These are phyloP conservation scores for Sinocyclocheilus anshuiensis DNA, from an alignment of 2,113 vertebrate species.

Conservation along the genomic window DNA sequence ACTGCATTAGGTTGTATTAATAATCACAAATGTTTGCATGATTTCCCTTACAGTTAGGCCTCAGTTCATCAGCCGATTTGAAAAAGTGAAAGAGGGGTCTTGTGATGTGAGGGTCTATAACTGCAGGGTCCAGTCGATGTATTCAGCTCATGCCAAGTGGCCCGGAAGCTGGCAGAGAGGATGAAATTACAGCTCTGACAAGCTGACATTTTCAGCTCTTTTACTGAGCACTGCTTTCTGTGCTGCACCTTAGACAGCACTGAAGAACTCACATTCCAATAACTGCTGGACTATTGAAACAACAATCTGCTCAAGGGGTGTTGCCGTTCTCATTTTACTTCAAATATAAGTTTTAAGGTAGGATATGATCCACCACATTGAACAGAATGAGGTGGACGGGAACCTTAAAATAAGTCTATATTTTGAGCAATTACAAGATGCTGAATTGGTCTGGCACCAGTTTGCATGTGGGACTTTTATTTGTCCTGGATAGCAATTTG, in stretches of 20 bases:
- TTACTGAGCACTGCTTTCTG: constrained; percentile 15
- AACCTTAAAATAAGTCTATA: not conserved
- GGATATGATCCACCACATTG: not conserved
- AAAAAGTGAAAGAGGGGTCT: constrained; percentile 40
- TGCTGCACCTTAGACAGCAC: constrained; percentile 14
- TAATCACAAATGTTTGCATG: not conserved
- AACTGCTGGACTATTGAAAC: constrained; percentile 8
- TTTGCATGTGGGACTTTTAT: not conserved
- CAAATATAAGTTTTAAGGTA: too few relatives aligned
- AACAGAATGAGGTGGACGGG: not conserved
- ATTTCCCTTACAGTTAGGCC: not conserved
- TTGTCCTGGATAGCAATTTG: not conserved
- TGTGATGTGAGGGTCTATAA: constrained; percentile 37
- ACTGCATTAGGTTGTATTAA: not conserved
- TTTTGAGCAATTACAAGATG: not conserved
- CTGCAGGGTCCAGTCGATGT: constrained; percentile 36
- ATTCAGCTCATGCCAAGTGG: constrained; percentile 60
- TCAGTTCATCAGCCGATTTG: not conserved
- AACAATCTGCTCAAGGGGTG: not conserved
- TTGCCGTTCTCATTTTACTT: not conserved
- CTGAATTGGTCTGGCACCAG: not conserved
- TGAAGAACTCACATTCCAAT: not conserved
- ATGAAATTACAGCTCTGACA: constrained; percentile 62
- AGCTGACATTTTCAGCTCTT: constrained; percentile 58
- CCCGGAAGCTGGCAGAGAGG: constrained; percentile 61